Base-by-base conservation (phyloP, 1,140 invertebrate genomes). In the Mylabris phalerata region DNA sequence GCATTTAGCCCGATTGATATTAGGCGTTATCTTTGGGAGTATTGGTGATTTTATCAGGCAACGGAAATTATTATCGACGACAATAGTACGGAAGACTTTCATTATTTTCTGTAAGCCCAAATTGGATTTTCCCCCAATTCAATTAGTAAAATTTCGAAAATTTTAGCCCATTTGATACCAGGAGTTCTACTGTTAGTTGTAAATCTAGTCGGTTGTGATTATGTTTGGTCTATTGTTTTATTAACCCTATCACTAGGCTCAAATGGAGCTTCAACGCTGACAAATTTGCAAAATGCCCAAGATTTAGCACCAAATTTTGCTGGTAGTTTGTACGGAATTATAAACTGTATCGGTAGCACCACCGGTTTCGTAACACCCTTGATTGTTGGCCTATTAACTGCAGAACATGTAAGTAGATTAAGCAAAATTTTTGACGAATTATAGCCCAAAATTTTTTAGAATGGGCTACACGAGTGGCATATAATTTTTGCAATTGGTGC, bases 221-320 rank as follows among this genome's bases (percentile, higher is more conserved):
- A 80, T 0, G 67, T 76, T 3, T 63, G 80, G 24, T 84, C 85
- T 5, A 80, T 90, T 1, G 64, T 79, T 1, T 79, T 90, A 62
- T 78, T 90, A 57, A 86, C 87, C 9, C 66, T 87, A 42, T 89
- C 90, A 0, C 79, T 93, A 63, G 85, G 88, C 1, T 81, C 90
- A 13, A 91, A 92, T 60, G 92, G 92, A 0, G 89, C 91, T 42
- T 86, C 88, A 0, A 90, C 89, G 19, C 79, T 90, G 49, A 91
- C 90, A 0, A 93, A 83, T 75, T 79, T 90, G 67, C 85, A 88
- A 66, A 93, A 93, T 71, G 88, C 90, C 59, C 84, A 94, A 74
- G 89, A 92, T 74, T 75, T 93, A 39, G 86, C 89, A 0, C 86
- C 86, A 2, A 92, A 90, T 72, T 89, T 82, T 76, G 90, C 90